Base-by-base conservation (phyloP, 2,797 vertebrate species). In the Amblyraja radiata region DNA sequence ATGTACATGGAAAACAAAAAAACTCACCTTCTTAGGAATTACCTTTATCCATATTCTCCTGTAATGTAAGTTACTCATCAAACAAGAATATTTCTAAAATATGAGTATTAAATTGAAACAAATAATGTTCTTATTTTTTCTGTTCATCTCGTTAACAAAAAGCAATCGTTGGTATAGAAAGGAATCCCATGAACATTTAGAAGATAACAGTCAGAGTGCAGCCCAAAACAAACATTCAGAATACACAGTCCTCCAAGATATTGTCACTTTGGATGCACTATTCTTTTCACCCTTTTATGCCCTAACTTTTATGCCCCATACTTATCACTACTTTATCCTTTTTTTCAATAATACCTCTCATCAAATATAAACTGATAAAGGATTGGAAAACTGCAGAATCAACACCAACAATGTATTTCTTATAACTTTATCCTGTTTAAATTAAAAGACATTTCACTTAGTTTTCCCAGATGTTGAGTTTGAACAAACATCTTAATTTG, bases 401-500 rank as follows among this genome's bases (percentile, higher is more conserved):
- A 9, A 68, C 32, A 68, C 13, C 16, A 88, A 68, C 68, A 9
- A 68, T 68, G n/a, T 68, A 88, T 68, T 25, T 68, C 61, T 68
- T 36, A 21, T 28, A 92, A 54, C 39, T n/a, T 92, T 74, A 76
- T 6, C 71, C 73, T 28, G 39, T 74, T 76, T 14, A 54, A 54
- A 76, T 74, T 74, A 74, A 92, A 54, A 25, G 13, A 16, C 36
- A 28, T 76, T 74, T 76, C 71, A 46, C 46, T 76, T 92, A 54
- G 23, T 32, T 92, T 92, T 25, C 58, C 23, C 8, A n/a, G 39
- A 54, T 76, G 1, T 63, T 36, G 18, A 18, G 65, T 68, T 88
- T 88, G 5, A 21, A 63, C 84, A 88, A 88, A 88, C 61, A 88
- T 84, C 10, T 84, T 84, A n/a, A 58, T 71, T 91, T 91, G 39